Base-by-base conservation (phyloP, 35 echinoderm and acorn worm genomes). In the Nesometra sesokonis region DNA sequence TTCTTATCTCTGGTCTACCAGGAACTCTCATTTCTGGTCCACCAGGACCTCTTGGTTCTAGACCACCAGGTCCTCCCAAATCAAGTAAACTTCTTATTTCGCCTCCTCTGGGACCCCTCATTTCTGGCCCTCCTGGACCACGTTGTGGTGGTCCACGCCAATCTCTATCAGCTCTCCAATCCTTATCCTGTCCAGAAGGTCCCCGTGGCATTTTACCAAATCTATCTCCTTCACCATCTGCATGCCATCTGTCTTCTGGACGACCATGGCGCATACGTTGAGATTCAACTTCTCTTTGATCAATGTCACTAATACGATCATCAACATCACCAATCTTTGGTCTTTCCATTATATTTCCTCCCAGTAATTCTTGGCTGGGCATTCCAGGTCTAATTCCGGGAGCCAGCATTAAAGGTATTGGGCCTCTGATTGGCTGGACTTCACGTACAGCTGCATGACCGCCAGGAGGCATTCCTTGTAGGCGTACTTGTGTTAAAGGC, bases 21-120 rank as follows among this genome's bases (percentile, higher is more conserved):
- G 86, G 86, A 30, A 77, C 57, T 36, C 37, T 38, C 37, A 77
- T 78, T 37, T 33, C 35, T 35, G 37, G 37, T 30, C 86, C 86
- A 23, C 82, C 34, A 46, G 34, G 82, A 37, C 34, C 35, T 19
- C 34, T 43, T 13, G 5, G 13, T 38, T 32, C 39, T 32, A 36
- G 76, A 80, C 34, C 86, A 87, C 37, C 36, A 87, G 86, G 85
- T 33, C 47, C 47, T 35, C 37, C 47, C 13, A 86, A 3, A 32
- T 57, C 84, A 76, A 35, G 30, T 0, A n/a, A 33, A 17, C 77
- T 30, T 80, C 37, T 29, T 27, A 43, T 43, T 38, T 32, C 17
- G 32, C 29, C 21, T 67, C 32, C 85, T 80, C 37, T 29, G 37
- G 77, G 86, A 43, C 67, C 78, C 33, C 76, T 57, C n/a, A 87